A percentile compares a stretch with the other conserved stretches of the same genome.
phyloP scores from a whole-genome alignment of 2,113 vertebrate genomes.

The Mesitornis unicolor region DNA sequence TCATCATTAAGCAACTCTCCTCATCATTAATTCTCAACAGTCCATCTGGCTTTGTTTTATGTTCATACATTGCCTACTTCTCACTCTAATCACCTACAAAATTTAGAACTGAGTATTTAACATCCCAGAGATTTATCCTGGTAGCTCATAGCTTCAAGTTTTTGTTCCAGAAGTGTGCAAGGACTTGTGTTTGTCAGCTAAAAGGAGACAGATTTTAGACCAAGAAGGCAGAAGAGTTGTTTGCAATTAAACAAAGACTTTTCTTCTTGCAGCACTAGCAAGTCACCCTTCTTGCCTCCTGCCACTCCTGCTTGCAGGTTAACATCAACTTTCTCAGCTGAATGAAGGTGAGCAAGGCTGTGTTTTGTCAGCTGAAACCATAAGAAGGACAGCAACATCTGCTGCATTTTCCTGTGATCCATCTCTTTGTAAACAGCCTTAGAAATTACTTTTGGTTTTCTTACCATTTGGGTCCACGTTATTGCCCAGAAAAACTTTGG shows the following conservation, averaged over 20 bases:
- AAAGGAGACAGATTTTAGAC: neutral
- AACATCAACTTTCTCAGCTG: neutral
- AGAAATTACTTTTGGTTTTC: neutral
- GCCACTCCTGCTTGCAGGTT: neutral
- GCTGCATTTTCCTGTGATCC: neutral
- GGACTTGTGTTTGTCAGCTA: neutral
- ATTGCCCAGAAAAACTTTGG: neutral
- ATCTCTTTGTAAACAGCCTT: neutral
- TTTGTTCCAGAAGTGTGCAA: neutral
- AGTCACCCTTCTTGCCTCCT: neutral
- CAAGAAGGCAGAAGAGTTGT: neutral
- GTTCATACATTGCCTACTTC: neutral
- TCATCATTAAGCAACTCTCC: slow-evolving; percentile 20
- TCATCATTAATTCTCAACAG: neutral
- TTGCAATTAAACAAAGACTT: neutral
- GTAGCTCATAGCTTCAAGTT: neutral
- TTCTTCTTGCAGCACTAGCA: neutral
- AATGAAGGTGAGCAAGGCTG: neutral
- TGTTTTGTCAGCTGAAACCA: neutral
- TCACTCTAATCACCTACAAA: neutral
- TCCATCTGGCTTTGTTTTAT: neutral
- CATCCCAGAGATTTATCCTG: neutral
- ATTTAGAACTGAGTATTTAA: neutral
- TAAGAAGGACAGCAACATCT: neutral
- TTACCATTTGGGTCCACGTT: neutral